A percentile compares a stretch with the other conserved stretches of the same genome.
phyloP scores from a whole-genome alignment of 92 coral and sea anemone species.

The Hydrozoanthus gracilis region DNA sequence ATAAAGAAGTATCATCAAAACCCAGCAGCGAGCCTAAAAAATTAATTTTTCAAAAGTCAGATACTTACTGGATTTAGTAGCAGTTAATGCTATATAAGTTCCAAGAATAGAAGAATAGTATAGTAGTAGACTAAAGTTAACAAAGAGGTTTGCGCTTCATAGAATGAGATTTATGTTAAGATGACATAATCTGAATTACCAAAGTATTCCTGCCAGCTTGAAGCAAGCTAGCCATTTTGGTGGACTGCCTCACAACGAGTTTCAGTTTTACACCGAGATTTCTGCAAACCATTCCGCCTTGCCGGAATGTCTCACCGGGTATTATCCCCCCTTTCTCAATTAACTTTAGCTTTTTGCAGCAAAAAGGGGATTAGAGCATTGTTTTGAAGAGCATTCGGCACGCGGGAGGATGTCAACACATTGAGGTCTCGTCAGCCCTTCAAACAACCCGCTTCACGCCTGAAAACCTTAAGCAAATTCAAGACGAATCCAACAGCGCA shows the following conservation, averaged over 20 bases:
- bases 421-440: neutral
- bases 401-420: slow-evolving; percentile 31
- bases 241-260: neutral
- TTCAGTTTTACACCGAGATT: neutral
- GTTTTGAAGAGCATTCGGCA: neutral
- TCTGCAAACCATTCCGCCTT: slow-evolving; percentile 35
- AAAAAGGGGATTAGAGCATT: neutral
- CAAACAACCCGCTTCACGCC: slow-evolving; percentile 5
- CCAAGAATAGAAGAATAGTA: neutral
- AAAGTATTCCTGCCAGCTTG: neutral
- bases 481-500: slow-evolving; percentile 30
- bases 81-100: no score
- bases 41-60: neutral
- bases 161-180: neutral
- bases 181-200: neutral
- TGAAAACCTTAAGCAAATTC: slow-evolving; percentile 2
- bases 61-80: neutral
- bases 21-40: slow-evolving; percentile 43
- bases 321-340: slow-evolving; percentile 25
- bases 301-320: slow-evolving; percentile 21
- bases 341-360: slow-evolving; percentile 21
- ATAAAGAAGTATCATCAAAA: slow-evolving; percentile 18
- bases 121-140: neutral
- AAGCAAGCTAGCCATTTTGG: neutral
- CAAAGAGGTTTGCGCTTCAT: neutral